Conservation (phyloP, 1,140 invertebrate genomes). For the Brevipalpus yothersi region DNA sequence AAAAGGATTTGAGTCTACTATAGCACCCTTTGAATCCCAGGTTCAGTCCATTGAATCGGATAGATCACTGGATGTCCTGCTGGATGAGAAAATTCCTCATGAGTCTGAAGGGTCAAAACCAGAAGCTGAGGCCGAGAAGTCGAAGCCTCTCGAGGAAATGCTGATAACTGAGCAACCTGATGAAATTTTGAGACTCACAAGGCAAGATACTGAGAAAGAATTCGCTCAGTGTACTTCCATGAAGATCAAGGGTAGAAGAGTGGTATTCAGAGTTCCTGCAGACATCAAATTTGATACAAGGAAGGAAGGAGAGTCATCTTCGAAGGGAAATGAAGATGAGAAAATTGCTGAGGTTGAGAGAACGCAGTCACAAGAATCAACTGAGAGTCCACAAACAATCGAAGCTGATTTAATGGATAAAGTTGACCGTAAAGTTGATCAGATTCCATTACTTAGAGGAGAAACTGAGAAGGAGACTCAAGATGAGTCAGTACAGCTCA, state of each 20-base stretch:
- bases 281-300: background rate
- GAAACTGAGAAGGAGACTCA: no score
- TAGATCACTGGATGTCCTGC: no score
- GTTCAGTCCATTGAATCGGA: background rate
- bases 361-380: background rate
- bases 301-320: background rate
- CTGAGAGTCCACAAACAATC: background rate
- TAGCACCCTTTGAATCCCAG: background rate
- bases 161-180: background rate
- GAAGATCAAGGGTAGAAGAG: background rate
- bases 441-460: no score
- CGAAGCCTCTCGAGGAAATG: background rate
- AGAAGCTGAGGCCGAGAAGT: background rate
- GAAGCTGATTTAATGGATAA: no score
- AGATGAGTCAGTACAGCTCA: no score
- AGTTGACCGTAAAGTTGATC: no score
- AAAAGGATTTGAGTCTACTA: background rate
- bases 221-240: background rate
- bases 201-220: background rate
- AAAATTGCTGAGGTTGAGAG: background rate
- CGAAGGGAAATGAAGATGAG: background rate
- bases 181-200: background rate
- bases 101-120: background rate
- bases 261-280: background rate
- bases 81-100: no score